phyloP scores from a whole-genome alignment of 2,888 invertebrate genomes.

The Dermolepida albohirtum region DNA sequence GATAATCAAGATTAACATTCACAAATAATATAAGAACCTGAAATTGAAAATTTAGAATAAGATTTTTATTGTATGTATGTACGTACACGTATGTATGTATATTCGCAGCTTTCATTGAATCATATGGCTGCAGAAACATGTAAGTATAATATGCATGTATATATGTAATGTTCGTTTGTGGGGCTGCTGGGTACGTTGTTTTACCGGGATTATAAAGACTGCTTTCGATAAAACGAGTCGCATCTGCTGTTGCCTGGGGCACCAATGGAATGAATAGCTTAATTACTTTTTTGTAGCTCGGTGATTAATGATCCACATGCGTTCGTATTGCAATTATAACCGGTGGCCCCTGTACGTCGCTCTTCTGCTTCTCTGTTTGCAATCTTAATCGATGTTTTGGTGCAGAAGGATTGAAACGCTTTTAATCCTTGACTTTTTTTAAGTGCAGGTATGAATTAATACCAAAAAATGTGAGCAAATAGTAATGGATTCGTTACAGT shows the following conservation, averaged over 20 bases:
- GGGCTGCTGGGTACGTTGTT: conserved; percentile 27
- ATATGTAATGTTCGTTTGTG: conserved; percentile 10
- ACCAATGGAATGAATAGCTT: conserved; percentile 60
- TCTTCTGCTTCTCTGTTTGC: conserved; percentile 35
- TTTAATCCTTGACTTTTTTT: background rate
- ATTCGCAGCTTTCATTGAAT: background rate
- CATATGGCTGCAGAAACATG: background rate
- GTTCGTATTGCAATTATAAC: conserved; percentile 57
- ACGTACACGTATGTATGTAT: no score
- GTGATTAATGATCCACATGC: conserved; percentile 62
- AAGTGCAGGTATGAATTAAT: no score
- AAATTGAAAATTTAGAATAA: no score
- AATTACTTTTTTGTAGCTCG: conserved; percentile 60
- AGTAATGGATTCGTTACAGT: no score
- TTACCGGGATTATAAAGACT: conserved; percentile 34
- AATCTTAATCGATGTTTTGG: conserved; percentile 41
- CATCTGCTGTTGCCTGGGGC: conserved; percentile 51
- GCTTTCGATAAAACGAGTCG: conserved; percentile 44
- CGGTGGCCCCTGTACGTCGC: conserved; percentile 32
- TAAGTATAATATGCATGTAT: conserved; percentile 11
- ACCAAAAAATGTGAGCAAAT: no score
- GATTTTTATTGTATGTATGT: no score
- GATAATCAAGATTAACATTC: no score
- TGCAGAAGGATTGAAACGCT: conserved; percentile 20
- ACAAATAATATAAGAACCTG: no score